These are phyloP conservation scores for Cotesia vestalis DNA, from an alignment of 1,140 invertebrate genomes.

Conservation along the genomic window DNA sequence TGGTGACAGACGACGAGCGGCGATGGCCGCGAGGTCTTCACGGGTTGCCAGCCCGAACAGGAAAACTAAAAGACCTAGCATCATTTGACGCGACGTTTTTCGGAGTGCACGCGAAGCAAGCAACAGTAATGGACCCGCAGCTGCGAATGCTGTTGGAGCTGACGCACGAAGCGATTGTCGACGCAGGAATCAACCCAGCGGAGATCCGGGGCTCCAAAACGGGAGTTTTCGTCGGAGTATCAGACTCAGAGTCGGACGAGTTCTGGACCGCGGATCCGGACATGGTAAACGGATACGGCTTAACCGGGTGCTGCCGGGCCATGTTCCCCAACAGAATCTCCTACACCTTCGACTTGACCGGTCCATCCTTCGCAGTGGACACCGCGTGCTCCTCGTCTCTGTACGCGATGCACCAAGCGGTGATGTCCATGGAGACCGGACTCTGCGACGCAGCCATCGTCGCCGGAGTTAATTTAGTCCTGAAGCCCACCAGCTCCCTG, in stretches of 20 bases:
- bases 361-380: conserved; percentile 92
- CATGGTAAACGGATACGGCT: conserved; percentile 87
- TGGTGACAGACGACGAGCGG: conserved; percentile 87
- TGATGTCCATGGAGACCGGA: conserved; percentile 81
- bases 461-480: conserved; percentile 81
- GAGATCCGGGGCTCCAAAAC: conserved; percentile 84
- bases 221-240: conserved; percentile 91
- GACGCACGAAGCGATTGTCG: conserved; percentile 94
- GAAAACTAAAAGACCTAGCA: conserved; percentile 88
- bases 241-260: conserved; percentile 86
- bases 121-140: conserved; percentile 95
- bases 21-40: conserved; percentile 81
- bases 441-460: conserved; percentile 94
- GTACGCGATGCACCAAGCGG: conserved; percentile 88
- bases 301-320: conserved; percentile 90
- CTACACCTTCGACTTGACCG: conserved; percentile 91
- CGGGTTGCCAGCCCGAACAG: conserved; percentile 84
- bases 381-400: conserved; percentile 95
- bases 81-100: conserved; percentile 95
- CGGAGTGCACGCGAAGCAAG: conserved; percentile 92
- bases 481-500: conserved; percentile 90
- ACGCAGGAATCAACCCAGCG: conserved; percentile 88
- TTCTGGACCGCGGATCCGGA: conserved; percentile 79
- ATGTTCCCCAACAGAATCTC: conserved; percentile 98
- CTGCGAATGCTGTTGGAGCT: conserved; percentile 88